These are phyloP conservation scores for Arbacia lixula DNA, from an alignment of 53 echinoderm and acorn worm genomes.

Conservation along the genomic window DNA sequence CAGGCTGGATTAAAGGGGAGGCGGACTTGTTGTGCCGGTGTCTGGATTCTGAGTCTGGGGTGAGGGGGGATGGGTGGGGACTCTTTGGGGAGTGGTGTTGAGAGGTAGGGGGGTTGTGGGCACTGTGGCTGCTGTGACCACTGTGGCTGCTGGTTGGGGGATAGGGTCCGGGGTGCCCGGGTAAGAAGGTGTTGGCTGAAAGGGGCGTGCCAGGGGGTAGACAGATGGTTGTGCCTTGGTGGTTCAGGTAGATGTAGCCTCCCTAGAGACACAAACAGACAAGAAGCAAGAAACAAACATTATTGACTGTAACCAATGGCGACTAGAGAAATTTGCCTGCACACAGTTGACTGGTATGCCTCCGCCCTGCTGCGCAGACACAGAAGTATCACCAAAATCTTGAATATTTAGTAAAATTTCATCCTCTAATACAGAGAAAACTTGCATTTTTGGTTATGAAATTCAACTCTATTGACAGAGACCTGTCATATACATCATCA, in stretches of 20 bases:
- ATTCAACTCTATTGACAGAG: too few relatives aligned
- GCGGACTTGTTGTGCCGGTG: conserved; percentile 52
- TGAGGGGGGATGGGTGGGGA: conserved; percentile 44
- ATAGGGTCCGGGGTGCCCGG: conserved; percentile 25
- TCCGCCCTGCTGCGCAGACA: too few relatives aligned
- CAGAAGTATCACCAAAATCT: too few relatives aligned
- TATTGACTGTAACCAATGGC: too few relatives aligned
- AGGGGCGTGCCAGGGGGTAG: conserved; percentile 55
- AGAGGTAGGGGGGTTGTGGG: conserved; percentile 28
- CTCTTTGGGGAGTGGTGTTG: conserved; percentile 57
- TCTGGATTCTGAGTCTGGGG: conserved; percentile 37
- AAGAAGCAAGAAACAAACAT: neutral
- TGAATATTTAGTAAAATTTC: too few relatives aligned
- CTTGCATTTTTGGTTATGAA: too few relatives aligned
- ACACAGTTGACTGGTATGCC: too few relatives aligned
- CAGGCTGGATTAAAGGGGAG: conserved; percentile 36
- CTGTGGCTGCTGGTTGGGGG: conserved; percentile 15
- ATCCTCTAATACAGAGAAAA: too few relatives aligned
- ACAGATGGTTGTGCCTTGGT: conserved; percentile 15
- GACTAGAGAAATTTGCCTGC: too few relatives aligned
- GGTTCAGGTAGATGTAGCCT: conserved; percentile 26
- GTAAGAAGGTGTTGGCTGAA: conserved; percentile 46
- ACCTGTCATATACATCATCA: too few relatives aligned
- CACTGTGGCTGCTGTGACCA: too few relatives aligned
- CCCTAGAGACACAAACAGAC: conserved; percentile 12